Conservation (phyloP, 2,888 invertebrate genomes). For the Slavum lentiscoides region DNA sequence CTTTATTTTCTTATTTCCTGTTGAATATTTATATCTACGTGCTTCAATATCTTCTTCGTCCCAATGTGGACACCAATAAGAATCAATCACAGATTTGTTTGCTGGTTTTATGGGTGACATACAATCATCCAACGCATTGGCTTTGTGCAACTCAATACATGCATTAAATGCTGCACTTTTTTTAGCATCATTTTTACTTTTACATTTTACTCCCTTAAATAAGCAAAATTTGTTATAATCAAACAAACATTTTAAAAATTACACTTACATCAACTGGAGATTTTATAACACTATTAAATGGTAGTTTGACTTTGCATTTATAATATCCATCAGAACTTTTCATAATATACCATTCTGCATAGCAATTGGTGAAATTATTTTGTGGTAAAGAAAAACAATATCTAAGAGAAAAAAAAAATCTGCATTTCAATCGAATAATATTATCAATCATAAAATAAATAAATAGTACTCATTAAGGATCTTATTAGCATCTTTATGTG, state of each 20-base stretch:
- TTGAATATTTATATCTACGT: conserved; percentile 62
- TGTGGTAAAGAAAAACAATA: conserved; percentile 80
- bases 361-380: conserved; percentile 75
- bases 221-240: neutral
- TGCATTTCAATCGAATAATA: too few species aligned
- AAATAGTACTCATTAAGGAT: conserved; percentile 49
- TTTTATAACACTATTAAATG: conserved; percentile 76
- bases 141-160: conserved; percentile 71
- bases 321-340: conserved; percentile 56
- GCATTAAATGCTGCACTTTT: conserved; percentile 79
- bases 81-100: conserved; percentile 64
- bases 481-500: conserved; percentile 24
- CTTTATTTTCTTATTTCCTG: conserved; percentile 68
- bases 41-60: conserved; percentile 58
- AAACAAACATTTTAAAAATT: neutral
- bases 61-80: conserved; percentile 71
- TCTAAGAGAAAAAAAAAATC: conserved; percentile 57
- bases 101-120: conserved; percentile 60
- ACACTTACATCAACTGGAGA: conserved; percentile 68
- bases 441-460: conserved; percentile 11
- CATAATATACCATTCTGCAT: conserved; percentile 64
- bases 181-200: conserved; percentile 69
- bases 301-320: conserved; percentile 70
- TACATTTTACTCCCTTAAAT: conserved; percentile 33
- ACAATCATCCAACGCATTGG: conserved; percentile 68